Base-by-base conservation (phyloP, 1,140 invertebrate species). In the Agrypnia vestita region DNA sequence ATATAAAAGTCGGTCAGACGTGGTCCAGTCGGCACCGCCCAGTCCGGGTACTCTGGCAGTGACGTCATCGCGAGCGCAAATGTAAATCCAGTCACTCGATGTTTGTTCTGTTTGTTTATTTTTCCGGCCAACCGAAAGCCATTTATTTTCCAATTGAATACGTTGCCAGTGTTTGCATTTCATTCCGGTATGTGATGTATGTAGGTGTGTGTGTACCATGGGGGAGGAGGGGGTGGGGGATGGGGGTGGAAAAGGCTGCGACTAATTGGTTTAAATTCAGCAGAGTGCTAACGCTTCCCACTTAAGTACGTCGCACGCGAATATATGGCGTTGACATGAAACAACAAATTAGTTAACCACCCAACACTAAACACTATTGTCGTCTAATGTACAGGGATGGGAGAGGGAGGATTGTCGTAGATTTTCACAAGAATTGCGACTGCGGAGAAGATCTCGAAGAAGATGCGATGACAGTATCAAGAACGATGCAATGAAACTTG, bases 121-220 rank as follows among this genome's bases (percentile, higher is more conserved):
- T 59, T 59, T 59, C 55, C 55, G 55, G 55, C 25, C 25, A 35
- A 35, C 25, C 15, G 55, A 21, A 59, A 21, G 55, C 55, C 55
- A 59, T 59, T 59, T 59, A 59, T 59, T 59, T 59, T 59, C 55
- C 55, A 59, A 59, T 59, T 59, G 55, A 59, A 59, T 19, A 59
- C 21, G 55, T 21, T 17, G 3, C 17, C 55, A 21, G 11, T 59
- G 55, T 59, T 59, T 59, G 55, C 55, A 8, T 59, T 59, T 59
- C 55, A 59, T 59, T 59, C 21, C 15, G 15, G 15, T n/a, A 9
- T 12, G 55, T 3, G 25, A 35, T 35, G 25, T 19, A 10, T 59
- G 55, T 56, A 17, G 11, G 55, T 10, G 15, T 59, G 55, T 59
- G 17, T 59, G 17, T 8, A 3, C 15, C 4, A 6, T n/a, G 19